Percentiles rank a stretch among this genome's conserved stretches.
These are phyloP conservation scores for Synanthedon andrenaeformis DNA, from an alignment of 2,888 invertebrate genomes.

Conservation along the genomic window DNA sequence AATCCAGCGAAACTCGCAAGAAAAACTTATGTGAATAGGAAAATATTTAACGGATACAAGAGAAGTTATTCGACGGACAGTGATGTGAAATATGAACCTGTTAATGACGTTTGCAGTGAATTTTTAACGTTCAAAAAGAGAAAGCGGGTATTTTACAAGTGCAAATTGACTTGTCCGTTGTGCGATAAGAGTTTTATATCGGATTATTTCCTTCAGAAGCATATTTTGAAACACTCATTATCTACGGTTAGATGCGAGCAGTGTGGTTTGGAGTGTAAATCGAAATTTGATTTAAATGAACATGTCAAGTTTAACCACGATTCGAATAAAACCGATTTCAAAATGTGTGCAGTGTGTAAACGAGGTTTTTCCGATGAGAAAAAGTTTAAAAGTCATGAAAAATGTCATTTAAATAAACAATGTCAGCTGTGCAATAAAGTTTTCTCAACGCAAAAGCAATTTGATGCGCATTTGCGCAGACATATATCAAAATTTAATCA, in stretches of 20 bases:
- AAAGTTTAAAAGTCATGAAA: constrained; percentile 28
- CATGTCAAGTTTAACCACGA: constrained; percentile 43
- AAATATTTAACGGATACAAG: constrained; percentile 35
- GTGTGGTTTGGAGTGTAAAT: constrained; percentile 30
- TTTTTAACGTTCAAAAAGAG: constrained; percentile 48
- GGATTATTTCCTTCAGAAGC: constrained; percentile 44
- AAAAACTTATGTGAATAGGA: constrained; percentile 26
- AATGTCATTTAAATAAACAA: constrained; percentile 25
- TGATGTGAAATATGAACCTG: constrained; percentile 9
- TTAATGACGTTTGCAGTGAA: constrained; percentile 35
- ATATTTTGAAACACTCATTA: constrained; percentile 36
- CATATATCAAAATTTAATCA: constrained; percentile 31
- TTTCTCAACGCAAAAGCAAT: constrained; percentile 29
- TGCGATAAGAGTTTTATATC: constrained; percentile 53
- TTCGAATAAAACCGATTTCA: constrained; percentile 16
- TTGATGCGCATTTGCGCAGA: constrained; percentile 36
- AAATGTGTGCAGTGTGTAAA: constrained; percentile 34
- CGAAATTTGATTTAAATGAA: constrained; percentile 45
- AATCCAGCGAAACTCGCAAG: constrained; percentile 25
- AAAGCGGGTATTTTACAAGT: constrained; percentile 11
- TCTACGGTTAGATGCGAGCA: constrained; percentile 26
- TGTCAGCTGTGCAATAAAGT: constrained; percentile 43
- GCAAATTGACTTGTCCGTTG: constrained; percentile 37
- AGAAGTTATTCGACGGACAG: constrained; percentile 2
- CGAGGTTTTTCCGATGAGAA: constrained; percentile 24